Evolutionary conservation across 2,888 invertebrate species (phyloP).

Genomic region (Caenorhabditis doughertyi): DNA sequence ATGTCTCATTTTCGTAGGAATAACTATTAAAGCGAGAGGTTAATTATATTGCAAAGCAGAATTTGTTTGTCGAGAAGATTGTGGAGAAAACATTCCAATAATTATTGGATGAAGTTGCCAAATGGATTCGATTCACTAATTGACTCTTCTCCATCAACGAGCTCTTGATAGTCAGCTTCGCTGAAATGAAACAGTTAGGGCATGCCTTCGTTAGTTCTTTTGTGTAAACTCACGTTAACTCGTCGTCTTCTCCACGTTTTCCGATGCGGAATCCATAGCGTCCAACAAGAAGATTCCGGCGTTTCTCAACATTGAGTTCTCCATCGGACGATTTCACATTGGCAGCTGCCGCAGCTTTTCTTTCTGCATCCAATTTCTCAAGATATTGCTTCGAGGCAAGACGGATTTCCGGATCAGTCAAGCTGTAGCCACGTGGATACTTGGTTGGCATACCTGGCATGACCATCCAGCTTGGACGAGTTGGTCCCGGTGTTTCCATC

Average conservation of each 20-base stretch:
- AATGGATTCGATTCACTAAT: background rate
- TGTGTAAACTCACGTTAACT: slow-evolving; percentile 16
- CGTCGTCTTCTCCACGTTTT: slow-evolving; percentile 6
- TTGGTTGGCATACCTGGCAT: background rate
- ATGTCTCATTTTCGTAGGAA: background rate
- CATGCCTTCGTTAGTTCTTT: background rate
- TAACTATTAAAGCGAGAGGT: background rate
- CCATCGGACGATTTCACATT: background rate
- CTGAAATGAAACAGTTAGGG: too few species aligned
- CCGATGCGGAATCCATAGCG: slow-evolving; percentile 55
- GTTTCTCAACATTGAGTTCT: slow-evolving; percentile 2
- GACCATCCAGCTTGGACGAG: background rate
- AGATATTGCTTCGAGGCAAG: background rate
- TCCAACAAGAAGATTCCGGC: slow-evolving; percentile 48
- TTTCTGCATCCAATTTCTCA: background rate
- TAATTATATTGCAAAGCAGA: background rate
- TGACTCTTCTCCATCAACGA: background rate
- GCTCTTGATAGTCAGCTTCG: slow-evolving; percentile 7
- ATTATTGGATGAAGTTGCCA: slow-evolving; percentile 7
- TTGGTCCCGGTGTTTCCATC: background rate
- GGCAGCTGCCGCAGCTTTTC: background rate
- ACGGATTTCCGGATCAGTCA: background rate
- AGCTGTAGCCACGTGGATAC: background rate
- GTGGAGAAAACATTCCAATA: background rate
- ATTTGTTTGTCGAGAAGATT: background rate